Base-by-base conservation (phyloP, 2,113 vertebrate genomes). In the rat (Rattus norvegicus) region DNA sequence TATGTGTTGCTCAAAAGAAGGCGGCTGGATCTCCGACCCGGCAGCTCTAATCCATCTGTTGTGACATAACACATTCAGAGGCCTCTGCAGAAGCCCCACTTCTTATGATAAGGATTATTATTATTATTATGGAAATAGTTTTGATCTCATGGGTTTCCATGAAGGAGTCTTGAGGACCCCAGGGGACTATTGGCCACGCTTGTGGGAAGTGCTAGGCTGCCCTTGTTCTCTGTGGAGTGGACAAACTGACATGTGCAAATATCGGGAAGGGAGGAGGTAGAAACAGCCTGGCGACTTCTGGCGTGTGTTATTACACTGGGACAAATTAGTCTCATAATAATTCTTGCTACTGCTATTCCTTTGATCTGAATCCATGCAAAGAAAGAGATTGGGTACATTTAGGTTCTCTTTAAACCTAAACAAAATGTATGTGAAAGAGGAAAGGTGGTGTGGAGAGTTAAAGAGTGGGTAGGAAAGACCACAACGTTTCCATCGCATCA, bases 1-100 rank as follows among this genome's bases (percentile, higher is more conserved):
- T 94, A 79, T 95, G 67, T 88, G 59, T 92, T 54, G 54, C 95
- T 96, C 93, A 83, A 97, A 43, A 70, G 94, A 96, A 94, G 94
- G 87, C 91, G 88, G 88, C 87, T 92, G 96, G 86, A 54, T 93
- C 79, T 47, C 54, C 36, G 16, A 0, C 80, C 89, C 65, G n/a
- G 47, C 39, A 52, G 80, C 72, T 87, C 52, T 20, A 4, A 92
- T 75, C 91, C 47, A 0, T 86, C 77, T 90, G 79, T 67, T 77
- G 26, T 33, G 33, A 49, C 85, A 86, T 85, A 43, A 28, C 47
- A 17, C 63, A 0, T 91, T 16, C 5, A 2, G 47, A 59, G 49
- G 69, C 72, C 81, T 95, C 77, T 87, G 77, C 89, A 83, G 96
- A 95, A 54, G 39, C 36, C 80, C 80, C 67, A 39, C 91, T 43